Conservation (phyloP, 2,113 vertebrate genomes). For the Neodon shergylaensis region DNA sequence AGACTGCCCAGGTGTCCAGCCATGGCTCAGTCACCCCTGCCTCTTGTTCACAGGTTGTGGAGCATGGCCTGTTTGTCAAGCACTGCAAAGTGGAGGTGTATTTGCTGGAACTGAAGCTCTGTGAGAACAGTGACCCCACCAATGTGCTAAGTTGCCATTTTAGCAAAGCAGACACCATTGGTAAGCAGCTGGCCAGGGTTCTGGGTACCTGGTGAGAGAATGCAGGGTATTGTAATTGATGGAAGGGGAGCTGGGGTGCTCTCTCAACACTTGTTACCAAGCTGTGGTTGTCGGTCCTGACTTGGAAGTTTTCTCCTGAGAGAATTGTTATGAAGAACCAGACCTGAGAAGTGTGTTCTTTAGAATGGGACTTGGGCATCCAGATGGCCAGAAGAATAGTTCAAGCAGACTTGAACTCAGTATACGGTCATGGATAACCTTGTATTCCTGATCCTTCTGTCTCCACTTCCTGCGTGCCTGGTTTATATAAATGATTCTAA, state of each 20-base stretch:
- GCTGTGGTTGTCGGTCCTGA: neutral
- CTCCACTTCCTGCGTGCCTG: no score
- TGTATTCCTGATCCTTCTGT: neutral
- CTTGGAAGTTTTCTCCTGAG: neutral
- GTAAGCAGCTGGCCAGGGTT: constrained; percentile 83
- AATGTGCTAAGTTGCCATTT: constrained; percentile 93
- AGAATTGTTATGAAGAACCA: neutral
- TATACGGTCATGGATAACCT: neutral
- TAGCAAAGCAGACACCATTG: constrained; percentile 97
- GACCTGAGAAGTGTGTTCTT: neutral
- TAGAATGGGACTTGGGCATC: neutral
- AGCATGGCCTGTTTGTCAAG: constrained; percentile 98
- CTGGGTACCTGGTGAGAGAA: neutral
- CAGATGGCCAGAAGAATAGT: neutral
- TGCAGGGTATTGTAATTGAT: neutral
- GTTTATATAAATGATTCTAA: neutral
- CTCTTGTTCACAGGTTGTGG: constrained; percentile 90
- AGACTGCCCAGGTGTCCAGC: neutral
- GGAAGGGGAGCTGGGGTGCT: neutral
- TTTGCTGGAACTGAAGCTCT: constrained; percentile 96
- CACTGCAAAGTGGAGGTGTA: constrained; percentile 99
- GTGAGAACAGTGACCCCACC: constrained; percentile 93
- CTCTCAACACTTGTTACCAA: neutral
- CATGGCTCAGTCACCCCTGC: fast-evolving
- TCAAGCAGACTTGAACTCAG: neutral